Evolutionary conservation across 2,797 vertebrate genomes (phyloP).

Genomic region (Halcyon smyrnensis): DNA sequence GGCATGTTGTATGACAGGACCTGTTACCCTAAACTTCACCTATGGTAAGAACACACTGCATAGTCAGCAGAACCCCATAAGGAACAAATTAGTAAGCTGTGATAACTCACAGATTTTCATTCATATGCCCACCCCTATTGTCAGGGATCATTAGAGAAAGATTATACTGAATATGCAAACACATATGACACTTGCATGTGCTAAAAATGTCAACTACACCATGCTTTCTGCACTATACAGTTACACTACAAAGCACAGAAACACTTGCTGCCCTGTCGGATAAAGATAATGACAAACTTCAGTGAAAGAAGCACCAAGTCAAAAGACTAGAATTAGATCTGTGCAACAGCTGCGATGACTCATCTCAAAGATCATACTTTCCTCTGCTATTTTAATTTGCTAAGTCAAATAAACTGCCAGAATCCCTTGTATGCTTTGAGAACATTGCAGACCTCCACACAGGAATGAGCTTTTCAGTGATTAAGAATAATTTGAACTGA

Average conservation of each 20-base stretch:
- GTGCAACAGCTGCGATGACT: constrained; percentile 50
- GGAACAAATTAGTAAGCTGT: neutral
- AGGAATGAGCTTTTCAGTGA: constrained; percentile 31
- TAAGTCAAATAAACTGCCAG: constrained; percentile 51
- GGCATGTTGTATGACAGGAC: neutral
- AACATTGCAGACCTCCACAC: constrained; percentile 6
- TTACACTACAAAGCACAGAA: neutral
- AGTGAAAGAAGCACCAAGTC: neutral
- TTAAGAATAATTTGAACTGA: constrained; percentile 21
- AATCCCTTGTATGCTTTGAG: neutral
- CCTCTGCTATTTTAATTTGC: constrained; percentile 50
- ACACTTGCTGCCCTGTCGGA: neutral
- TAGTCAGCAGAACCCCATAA: neutral
- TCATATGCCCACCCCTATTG: neutral
- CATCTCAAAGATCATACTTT: constrained; percentile 23
- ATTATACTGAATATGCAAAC: neutral
- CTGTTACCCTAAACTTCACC: neutral
- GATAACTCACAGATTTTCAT: neutral
- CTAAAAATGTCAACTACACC: neutral
- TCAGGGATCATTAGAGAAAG: neutral
- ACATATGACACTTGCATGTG: neutral
- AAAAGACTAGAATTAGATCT: constrained; percentile 22
- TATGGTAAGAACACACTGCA: neutral
- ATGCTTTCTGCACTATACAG: neutral
- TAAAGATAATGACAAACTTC: constrained; percentile 14